Percentiles rank a stretch among this genome's conserved stretches.
Evolutionary conservation across 2,888 invertebrate genomes (phyloP).

Genomic region (Athalia rosae): DNA sequence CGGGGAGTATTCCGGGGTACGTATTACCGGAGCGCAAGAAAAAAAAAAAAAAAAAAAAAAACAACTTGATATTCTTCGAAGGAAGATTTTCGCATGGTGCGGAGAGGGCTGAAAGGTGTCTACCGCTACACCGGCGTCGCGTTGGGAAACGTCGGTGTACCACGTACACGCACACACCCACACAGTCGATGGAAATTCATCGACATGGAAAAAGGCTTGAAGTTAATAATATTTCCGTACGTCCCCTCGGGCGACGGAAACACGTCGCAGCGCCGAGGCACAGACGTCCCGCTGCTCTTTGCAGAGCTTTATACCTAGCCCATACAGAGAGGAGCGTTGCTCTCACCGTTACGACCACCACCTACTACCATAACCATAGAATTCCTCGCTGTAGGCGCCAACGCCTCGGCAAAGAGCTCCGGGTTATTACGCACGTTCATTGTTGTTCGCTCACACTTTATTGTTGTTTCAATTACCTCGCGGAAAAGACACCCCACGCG

Average conservation of each 20-base stretch:
- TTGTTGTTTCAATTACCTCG: constrained; percentile 67
- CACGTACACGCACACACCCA: neutral
- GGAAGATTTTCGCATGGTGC: too few species aligned
- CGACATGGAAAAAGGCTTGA: constrained; percentile 24
- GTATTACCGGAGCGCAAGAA: too few species aligned
- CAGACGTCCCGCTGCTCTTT: constrained; percentile 40
- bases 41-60: neutral
- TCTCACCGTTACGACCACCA: constrained; percentile 4
- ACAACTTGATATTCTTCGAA: neutral
- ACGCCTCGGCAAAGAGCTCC: constrained; percentile 53
- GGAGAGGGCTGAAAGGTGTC: too few species aligned
- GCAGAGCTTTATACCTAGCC: constrained; percentile 4
- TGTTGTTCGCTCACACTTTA: constrained; percentile 62
- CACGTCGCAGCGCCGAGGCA: constrained; percentile 22
- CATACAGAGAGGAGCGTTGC: too few species aligned
- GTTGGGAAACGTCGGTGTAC: neutral
- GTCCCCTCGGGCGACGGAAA: constrained; percentile 24
- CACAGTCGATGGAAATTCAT: constrained; percentile 6
- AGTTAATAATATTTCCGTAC: constrained; percentile 52
- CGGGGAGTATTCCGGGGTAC: too few species aligned
- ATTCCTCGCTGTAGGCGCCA: constrained; percentile 15
- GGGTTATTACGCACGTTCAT: constrained; percentile 60
- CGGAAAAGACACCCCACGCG: constrained; percentile 54
- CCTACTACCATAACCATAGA: neutral
- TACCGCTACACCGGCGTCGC: neutral